Evolutionary conservation across 2,888 invertebrate species (phyloP).

Genomic region (Aphodius sticticus): DNA sequence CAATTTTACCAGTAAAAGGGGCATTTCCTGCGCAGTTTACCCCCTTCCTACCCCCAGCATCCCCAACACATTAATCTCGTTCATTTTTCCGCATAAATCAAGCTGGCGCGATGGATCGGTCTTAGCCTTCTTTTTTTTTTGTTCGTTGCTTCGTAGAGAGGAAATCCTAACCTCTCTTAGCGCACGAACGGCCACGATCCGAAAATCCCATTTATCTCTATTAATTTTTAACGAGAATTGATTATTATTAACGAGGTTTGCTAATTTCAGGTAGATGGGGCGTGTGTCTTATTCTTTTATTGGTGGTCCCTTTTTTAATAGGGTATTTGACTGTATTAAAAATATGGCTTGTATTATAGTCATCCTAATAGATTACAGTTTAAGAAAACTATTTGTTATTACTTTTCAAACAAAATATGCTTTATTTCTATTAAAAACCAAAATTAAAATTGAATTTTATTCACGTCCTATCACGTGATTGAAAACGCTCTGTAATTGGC

Average conservation of each 20-base stretch:
- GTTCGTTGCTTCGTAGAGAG: not conserved
- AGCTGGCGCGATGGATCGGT: not conserved
- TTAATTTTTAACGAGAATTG: not conserved
- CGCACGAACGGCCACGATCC: not conserved
- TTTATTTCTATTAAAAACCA: too few species aligned
- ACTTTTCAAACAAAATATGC: too few species aligned
- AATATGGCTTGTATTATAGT: too few species aligned
- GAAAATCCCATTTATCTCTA: not conserved
- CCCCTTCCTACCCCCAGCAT: not conserved
- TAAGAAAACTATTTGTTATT: too few species aligned
- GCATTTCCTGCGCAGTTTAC: not conserved
- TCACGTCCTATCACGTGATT: too few species aligned
- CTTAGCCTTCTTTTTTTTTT: not conserved
- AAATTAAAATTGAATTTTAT: too few species aligned
- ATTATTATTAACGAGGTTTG: not conserved
- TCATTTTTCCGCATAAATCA: not conserved
- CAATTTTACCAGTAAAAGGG: not conserved
- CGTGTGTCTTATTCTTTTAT: not conserved
- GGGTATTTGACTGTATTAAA: too few species aligned
- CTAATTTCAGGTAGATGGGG: not conserved
- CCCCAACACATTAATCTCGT: not conserved
- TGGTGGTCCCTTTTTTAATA: too few species aligned
- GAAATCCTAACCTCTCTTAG: not conserved
- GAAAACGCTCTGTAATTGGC: too few species aligned
- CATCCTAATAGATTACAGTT: too few species aligned